phyloP scores from a whole-genome alignment of 2,888 invertebrate genomes.

The Crossocerus cetratus region DNA sequence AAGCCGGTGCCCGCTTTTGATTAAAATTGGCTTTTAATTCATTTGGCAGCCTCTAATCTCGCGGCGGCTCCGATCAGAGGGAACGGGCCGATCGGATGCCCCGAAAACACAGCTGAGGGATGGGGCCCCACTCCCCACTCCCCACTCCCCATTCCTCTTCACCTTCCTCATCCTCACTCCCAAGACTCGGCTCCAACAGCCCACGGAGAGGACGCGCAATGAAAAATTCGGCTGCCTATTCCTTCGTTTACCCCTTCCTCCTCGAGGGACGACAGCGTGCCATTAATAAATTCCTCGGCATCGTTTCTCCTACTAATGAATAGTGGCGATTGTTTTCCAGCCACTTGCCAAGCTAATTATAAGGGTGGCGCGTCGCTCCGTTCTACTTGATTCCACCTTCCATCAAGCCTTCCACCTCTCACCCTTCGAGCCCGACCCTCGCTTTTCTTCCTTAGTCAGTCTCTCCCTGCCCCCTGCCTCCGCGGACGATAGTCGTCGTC shows the following conservation, averaged over 20 bases:
- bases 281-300: conserved; percentile 54
- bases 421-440: no score
- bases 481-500: conserved; percentile 51
- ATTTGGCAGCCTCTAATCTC: conserved; percentile 77
- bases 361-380: background rate
- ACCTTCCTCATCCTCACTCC: no score
- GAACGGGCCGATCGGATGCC: conserved; percentile 35
- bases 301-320: conserved; percentile 48
- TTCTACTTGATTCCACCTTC: no score
- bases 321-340: conserved; percentile 41
- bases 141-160: no score
- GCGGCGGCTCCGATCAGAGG: conserved; percentile 71
- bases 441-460: no score
- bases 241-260: conserved; percentile 43
- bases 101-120: conserved; percentile 36
- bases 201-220: no score
- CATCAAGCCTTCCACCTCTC: no score
- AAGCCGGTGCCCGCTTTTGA: conserved; percentile 76
- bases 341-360: conserved; percentile 12
- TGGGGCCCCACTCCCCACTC: conserved; percentile 48
- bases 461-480: conserved; percentile 18
- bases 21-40: conserved; percentile 78
- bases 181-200: no score
- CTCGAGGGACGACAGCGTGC: conserved; percentile 21
- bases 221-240: conserved; percentile 48